Base-by-base conservation (phyloP, 2,888 invertebrate species). In the Monochamus alternatus region DNA sequence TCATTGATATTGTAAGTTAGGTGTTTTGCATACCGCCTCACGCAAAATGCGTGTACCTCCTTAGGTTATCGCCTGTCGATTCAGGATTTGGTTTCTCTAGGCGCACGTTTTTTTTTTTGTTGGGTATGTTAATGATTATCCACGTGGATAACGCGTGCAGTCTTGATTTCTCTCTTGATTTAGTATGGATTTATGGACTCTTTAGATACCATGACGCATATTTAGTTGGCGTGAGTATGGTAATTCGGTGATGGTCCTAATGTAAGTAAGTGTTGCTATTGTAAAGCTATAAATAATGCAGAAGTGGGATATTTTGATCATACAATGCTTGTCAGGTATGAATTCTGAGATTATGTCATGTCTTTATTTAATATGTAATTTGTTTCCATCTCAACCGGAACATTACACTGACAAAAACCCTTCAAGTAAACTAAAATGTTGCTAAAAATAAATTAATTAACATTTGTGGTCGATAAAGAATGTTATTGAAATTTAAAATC, bases 1-100 rank as follows among this genome's bases (percentile, higher is more conserved):
- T 80, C 78, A 80, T 80, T 80, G 80, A 78, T 78, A 76, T 78
- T 79, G 68, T 78, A 76, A 79, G 77, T 76, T 70, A 65, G 73
- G 47, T 73, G 77, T 73, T 79, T 77, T 76, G 77, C 76, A 79
- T 79, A 77, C 43, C 59, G 67, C 51, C 70, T 73, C 77, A 75
- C 75, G 75, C 75, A 74, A 75, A 74, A 75, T 75, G 77, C 74
- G 67, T 72, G 77, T 77, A 72, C 66, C 71, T 72, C 47, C 67
- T 73, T 72, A 60, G 22, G 43, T 60, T 32, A 47, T 78, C 76
- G 76, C 78, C 76, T 78, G 76, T 71, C 76, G 31, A 71, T 75
- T 70, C 58, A 55, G 62, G 63, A 65, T 66, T 58, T 31, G 55
- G 63, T 69, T 69, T 51, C 14, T 12, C 8, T 69, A 22, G 31